Conservation (phyloP, 2,888 invertebrate species). For the Heteropelma amictum region DNA sequence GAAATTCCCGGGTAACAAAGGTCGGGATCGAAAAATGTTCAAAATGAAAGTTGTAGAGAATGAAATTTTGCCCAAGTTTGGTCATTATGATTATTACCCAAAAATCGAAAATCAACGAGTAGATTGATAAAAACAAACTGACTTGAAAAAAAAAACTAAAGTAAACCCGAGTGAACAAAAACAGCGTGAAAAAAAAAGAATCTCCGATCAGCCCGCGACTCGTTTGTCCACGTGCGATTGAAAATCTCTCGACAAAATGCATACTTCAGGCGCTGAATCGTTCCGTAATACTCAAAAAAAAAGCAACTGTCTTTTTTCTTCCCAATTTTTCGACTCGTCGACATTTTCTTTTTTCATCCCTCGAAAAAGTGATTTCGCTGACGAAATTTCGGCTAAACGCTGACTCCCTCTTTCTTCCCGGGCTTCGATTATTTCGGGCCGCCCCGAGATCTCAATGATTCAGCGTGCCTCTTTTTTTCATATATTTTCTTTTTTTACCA, state of each 20-base stretch:
- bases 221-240: not conserved
- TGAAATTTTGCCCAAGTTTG: too few species aligned
- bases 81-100: too few species aligned
- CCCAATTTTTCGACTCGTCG: not conserved
- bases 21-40: too few species aligned
- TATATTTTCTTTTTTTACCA: slow-evolving; percentile 1
- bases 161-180: not conserved
- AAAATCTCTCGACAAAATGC: not conserved
- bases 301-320: slow-evolving; percentile 1
- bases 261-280: slow-evolving; percentile 40
- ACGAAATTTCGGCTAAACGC: not conserved
- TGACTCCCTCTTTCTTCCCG: not conserved
- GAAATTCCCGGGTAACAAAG: too few species aligned
- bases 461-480: not conserved
- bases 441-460: not conserved
- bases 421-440: not conserved
- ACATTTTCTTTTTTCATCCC: not conserved
- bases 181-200: too few species aligned
- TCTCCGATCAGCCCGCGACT: too few species aligned
- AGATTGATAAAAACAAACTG: too few species aligned
- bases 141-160: too few species aligned
- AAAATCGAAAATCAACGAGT: too few species aligned
- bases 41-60: too few species aligned
- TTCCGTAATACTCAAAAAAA: slow-evolving; percentile 25
- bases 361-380: not conserved